phyloP scores from a whole-genome alignment of 1,140 invertebrate genomes.

The Anthonomus grandis region DNA sequence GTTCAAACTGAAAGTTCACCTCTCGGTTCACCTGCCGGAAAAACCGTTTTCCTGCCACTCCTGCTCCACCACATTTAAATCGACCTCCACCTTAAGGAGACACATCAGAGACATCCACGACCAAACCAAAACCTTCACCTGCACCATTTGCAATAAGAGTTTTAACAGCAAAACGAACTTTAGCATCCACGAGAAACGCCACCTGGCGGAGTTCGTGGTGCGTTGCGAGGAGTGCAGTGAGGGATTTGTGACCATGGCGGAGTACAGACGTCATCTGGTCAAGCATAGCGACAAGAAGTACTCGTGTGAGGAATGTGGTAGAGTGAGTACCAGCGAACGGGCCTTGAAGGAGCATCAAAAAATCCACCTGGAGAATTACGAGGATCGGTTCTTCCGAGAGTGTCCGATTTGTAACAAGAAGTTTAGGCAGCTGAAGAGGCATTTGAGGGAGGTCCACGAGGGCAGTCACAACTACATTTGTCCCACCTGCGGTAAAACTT shows the following conservation, averaged over 20 bases:
- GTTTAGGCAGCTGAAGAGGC: conserved; percentile 23
- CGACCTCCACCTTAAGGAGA: conserved; percentile 34
- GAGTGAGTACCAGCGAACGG: conserved; percentile 41
- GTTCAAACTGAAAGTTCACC: conserved; percentile 40
- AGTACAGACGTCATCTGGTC: conserved; percentile 28
- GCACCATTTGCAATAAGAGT: conserved; percentile 3
- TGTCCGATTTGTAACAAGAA: conserved; percentile 50
- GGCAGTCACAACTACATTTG: conserved; percentile 6
- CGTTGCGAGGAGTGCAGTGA: conserved; percentile 31
- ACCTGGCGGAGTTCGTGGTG: conserved; percentile 52
- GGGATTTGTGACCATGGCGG: conserved; percentile 32
- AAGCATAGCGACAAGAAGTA: conserved; percentile 22
- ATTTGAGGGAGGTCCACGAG: conserved; percentile 8
- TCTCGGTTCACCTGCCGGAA: conserved; percentile 63
- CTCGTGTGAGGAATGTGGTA: conserved; percentile 50
- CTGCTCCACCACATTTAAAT: conserved; percentile 46
- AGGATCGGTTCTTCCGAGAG: conserved; percentile 46
- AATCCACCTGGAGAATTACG: conserved; percentile 20
- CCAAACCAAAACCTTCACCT: neutral
- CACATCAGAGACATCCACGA: conserved; percentile 44
- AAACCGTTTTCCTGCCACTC: conserved; percentile 61
- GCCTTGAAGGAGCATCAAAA: conserved; percentile 21
- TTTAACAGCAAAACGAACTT: conserved; percentile 9
- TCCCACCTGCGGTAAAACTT: conserved; percentile 3
- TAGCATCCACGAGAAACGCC: conserved; percentile 59